Percentiles rank a stretch among this genome's conserved stretches.
Evolutionary conservation across 2,113 vertebrate genomes (phyloP).

Genomic region (Lethenteron reissneri): DNA sequence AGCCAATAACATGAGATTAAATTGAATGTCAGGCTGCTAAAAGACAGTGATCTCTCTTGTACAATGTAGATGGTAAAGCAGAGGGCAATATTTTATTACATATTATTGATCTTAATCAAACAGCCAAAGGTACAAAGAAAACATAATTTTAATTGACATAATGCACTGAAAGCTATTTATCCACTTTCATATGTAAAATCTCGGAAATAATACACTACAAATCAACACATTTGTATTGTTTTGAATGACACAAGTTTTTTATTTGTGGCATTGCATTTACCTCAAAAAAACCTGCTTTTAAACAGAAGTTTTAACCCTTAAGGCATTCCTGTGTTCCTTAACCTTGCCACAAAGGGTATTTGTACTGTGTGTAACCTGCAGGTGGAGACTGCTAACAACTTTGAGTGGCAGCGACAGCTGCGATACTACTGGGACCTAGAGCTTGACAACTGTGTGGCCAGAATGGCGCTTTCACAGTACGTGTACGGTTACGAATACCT

Average conservation of each 20-base stretch:
- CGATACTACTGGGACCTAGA: constrained; percentile 44
- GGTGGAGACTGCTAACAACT: constrained; percentile 31
- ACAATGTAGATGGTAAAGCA: too few relatives aligned
- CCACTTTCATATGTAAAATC: background rate
- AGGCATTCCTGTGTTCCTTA: background rate
- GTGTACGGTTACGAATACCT: constrained; percentile 48
- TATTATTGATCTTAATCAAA: too few relatives aligned
- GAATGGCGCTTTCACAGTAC: constrained; percentile 47
- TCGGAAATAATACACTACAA: background rate
- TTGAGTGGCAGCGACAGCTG: constrained; percentile 47
- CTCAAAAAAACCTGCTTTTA: background rate
- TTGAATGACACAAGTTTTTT: background rate
- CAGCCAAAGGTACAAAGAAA: too few relatives aligned
- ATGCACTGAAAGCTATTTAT: too few relatives aligned
- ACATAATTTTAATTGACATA: too few relatives aligned
- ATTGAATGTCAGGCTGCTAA: too few relatives aligned
- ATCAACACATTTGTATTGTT: constrained; percentile 2
- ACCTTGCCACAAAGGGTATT: background rate
- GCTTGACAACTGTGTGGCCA: constrained; percentile 38
- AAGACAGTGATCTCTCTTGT: too few relatives aligned
- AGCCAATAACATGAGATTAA: too few relatives aligned
- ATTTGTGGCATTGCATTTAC: background rate
- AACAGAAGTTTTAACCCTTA: background rate
- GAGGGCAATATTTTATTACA: too few relatives aligned
- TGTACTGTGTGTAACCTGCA: constrained; percentile 11